Percentiles rank a stretch among this genome's conserved stretches.
Conservation (phyloP, 2,113 vertebrate species). For the Catharus minimus region DNA sequence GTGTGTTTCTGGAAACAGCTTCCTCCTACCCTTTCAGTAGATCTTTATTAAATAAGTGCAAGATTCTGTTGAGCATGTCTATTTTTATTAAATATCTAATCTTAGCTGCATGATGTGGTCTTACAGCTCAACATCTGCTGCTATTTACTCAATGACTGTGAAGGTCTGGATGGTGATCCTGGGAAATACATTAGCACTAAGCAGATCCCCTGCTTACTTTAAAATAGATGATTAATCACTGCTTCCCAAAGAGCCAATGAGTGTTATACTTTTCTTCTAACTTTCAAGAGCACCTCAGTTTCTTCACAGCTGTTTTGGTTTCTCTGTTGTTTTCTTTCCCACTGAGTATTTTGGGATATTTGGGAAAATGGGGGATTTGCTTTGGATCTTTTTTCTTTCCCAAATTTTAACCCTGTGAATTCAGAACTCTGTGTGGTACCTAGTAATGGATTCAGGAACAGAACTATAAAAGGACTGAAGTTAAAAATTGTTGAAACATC, state of each 20-base stretch:
- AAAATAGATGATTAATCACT: background rate
- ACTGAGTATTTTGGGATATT: background rate
- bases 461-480: background rate
- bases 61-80: background rate
- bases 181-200: conserved; percentile 5
- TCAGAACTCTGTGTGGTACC: background rate
- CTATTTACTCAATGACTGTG: conserved; percentile 23
- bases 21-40: background rate
- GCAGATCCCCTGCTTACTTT: background rate
- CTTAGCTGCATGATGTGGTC: background rate
- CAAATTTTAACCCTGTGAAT: background rate
- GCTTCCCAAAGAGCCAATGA: background rate
- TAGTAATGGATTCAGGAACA: background rate
- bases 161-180: conserved; percentile 28
- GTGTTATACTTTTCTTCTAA: background rate
- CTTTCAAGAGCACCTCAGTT: background rate
- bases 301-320: background rate
- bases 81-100: conserved; percentile 43
- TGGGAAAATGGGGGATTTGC: background rate
- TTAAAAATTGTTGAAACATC: background rate
- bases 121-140: conserved; percentile 23
- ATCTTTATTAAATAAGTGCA: background rate
- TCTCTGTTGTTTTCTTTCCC: background rate
- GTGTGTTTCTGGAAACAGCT: background rate
- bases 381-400: background rate